These are phyloP conservation scores for Callinectes sapidus DNA, from an alignment of 2,888 invertebrate genomes.

Conservation along the genomic window DNA sequence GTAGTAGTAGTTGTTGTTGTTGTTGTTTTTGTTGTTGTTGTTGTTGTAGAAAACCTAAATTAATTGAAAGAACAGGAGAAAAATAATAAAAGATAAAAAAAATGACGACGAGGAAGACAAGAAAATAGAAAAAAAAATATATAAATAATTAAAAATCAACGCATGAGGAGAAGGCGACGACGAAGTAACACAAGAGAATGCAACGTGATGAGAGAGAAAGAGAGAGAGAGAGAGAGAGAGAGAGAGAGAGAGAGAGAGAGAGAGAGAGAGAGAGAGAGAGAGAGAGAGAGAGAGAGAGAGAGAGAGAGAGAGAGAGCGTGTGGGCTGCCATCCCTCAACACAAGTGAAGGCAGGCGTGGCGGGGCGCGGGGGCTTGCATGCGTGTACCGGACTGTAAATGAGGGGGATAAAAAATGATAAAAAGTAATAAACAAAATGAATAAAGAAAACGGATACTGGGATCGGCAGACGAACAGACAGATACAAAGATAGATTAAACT, in stretches of 20 bases:
- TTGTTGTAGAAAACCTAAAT: too few species aligned
- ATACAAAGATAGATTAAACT: background rate
- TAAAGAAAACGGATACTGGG: background rate
- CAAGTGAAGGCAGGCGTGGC: background rate
- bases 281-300: background rate
- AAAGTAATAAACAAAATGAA: background rate
- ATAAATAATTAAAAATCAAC: too few species aligned
- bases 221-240: background rate
- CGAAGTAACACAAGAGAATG: background rate
- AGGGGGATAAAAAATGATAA: background rate
- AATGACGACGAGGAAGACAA: background rate
- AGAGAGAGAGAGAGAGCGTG: background rate
- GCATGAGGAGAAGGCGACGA: background rate
- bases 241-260: slow-evolving; percentile 3
- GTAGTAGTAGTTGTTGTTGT: too few species aligned
- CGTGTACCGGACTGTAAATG: background rate
- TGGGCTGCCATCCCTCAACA: background rate
- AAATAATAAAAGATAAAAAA: background rate
- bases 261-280: slow-evolving; percentile 21
- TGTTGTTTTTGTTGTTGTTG: background rate
- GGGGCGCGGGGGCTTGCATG: background rate
- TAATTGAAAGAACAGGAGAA: background rate
- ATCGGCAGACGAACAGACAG: background rate
- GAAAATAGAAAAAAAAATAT: background rate
- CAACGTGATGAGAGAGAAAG: background rate